A percentile compares a stretch with the other conserved stretches of the same genome.
Evolutionary conservation across 2,113 vertebrate genomes (phyloP).

Genomic region (Lutjanus erythropterus): DNA sequence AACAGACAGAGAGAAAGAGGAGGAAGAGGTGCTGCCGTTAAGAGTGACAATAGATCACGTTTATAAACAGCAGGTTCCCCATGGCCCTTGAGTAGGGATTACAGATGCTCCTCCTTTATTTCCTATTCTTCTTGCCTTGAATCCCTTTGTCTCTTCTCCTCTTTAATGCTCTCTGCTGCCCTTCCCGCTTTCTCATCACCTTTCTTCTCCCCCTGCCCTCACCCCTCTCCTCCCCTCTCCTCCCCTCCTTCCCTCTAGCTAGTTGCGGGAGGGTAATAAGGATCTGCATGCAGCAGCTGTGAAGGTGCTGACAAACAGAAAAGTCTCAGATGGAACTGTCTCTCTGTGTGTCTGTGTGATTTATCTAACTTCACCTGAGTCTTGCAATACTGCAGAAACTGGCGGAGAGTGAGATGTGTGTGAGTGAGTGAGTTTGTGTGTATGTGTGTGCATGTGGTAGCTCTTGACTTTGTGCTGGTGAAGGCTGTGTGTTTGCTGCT

Average conservation of each 20-base stretch:
- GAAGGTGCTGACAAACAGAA: conserved; percentile 83
- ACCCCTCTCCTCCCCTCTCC: conserved; percentile 14
- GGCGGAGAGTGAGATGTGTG: conserved; percentile 52
- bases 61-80: conserved; percentile 47
- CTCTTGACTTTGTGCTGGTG: neutral
- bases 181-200: conserved; percentile 65
- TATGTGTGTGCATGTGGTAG: conserved; percentile 1
- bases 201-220: conserved; percentile 42
- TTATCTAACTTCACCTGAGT: conserved; percentile 76
- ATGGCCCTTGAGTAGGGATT: conserved; percentile 62
- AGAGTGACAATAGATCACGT: conserved; percentile 57
- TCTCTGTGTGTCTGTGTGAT: conserved; percentile 70
- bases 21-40: conserved; percentile 34
- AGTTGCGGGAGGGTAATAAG: conserved; percentile 72
- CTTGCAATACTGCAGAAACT: conserved; percentile 65
- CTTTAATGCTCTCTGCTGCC: conserved; percentile 43
- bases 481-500: conserved; percentile 68
- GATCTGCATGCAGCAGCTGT: conserved; percentile 78
- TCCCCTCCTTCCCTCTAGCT: conserved; percentile 40
- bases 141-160: conserved; percentile 34
- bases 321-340: conserved; percentile 78
- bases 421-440: conserved; percentile 20
- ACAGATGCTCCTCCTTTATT: conserved; percentile 36
- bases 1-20: conserved; percentile 5
- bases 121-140: conserved; percentile 39